Conservation (phyloP, 2,113 vertebrate species). For the Pleuronectes platessa region DNA sequence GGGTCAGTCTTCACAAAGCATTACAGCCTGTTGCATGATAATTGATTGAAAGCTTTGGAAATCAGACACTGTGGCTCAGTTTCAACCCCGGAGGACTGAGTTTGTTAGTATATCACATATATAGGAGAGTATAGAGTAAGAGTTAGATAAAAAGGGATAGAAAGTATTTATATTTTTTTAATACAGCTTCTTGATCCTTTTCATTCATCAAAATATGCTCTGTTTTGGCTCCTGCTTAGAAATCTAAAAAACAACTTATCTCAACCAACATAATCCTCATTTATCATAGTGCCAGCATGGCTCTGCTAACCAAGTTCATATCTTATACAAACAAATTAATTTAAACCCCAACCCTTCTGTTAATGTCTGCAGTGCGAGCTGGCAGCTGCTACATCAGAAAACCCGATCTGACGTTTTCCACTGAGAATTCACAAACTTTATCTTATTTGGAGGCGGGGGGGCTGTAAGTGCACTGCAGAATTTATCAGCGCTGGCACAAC, state of each 20-base stretch:
- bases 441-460: neutral
- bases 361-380: neutral
- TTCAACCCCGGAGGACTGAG: too few relatives aligned
- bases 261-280: neutral
- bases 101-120: too few relatives aligned
- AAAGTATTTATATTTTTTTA: too few relatives aligned
- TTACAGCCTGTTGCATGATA: too few relatives aligned
- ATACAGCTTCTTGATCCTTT: too few relatives aligned
- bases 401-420: slow-evolving; percentile 17
- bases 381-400: neutral
- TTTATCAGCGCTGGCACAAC: slow-evolving; percentile 38
- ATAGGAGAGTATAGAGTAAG: too few relatives aligned
- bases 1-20: too few relatives aligned
- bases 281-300: neutral
- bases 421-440: slow-evolving; percentile 1
- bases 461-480: neutral
- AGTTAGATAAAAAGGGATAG: too few relatives aligned
- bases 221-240: neutral
- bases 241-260: neutral
- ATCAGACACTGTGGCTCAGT: too few relatives aligned
- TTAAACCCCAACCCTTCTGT: neutral
- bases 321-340: slow-evolving; percentile 5
- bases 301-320: neutral
- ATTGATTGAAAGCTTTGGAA: too few relatives aligned
- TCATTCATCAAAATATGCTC: too few relatives aligned